Evolutionary conservation across 2,797 vertebrate species (phyloP).

Genomic region (Ctenosaura bakeri): DNA sequence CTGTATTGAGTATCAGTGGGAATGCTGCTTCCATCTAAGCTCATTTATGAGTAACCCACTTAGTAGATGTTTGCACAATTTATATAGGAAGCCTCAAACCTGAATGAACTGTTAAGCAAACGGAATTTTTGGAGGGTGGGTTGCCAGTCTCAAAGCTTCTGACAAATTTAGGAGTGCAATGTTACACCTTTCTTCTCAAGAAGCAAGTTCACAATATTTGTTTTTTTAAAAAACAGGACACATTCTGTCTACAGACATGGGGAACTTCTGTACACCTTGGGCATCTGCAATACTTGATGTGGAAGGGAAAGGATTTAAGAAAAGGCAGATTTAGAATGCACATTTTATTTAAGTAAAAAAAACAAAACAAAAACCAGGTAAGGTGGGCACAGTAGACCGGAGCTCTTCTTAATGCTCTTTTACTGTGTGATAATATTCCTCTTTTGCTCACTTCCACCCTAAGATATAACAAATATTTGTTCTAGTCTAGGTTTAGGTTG

Average conservation of each 20-base stretch:
- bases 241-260: too few relatives aligned
- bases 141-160: too few relatives aligned
- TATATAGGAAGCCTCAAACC: too few relatives aligned
- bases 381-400: conserved; percentile 72
- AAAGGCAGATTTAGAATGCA: conserved; percentile 77
- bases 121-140: too few relatives aligned
- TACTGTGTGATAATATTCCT: conserved; percentile 77
- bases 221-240: not conserved
- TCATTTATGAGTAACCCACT: too few relatives aligned
- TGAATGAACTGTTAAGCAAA: too few relatives aligned
- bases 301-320: conserved; percentile 6
- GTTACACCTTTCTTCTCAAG: too few relatives aligned
- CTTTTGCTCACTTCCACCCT: conserved; percentile 72
- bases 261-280: not conserved
- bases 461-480: conserved; percentile 75
- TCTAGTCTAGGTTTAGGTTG: conserved; percentile 77
- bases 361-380: conserved; percentile 73
- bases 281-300: not conserved
- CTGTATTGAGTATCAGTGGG: too few relatives aligned
- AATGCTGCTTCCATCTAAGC: too few relatives aligned
- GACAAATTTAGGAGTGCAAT: too few relatives aligned
- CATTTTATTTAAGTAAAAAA: conserved; percentile 87
- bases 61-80: too few relatives aligned
- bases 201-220: too few relatives aligned
- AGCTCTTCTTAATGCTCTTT: conserved; percentile 77